A percentile compares a stretch with the other conserved stretches of the same genome.
These are phyloP conservation scores for Craterocephalus amniculus DNA, from an alignment of 2,797 vertebrate species.

Conservation along the genomic window DNA sequence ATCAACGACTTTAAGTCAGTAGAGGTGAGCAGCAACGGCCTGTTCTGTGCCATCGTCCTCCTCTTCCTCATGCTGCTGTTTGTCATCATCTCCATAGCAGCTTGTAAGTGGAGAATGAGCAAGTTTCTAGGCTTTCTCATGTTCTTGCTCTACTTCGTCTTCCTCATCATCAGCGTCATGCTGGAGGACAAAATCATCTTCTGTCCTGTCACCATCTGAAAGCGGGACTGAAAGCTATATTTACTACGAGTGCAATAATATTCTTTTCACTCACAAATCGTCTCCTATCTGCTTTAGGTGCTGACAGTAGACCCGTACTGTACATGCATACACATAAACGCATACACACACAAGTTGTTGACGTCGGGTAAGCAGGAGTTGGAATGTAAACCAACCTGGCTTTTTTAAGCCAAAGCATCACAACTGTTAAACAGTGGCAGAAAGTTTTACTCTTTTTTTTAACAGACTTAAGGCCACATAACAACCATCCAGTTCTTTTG, in stretches of 20 bases:
- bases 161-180: conserved; percentile 94
- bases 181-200: conserved; percentile 92
- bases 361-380: conserved; percentile 24
- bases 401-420: conserved; percentile 20
- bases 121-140: conserved; percentile 92
- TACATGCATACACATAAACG: conserved; percentile 17
- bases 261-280: conserved; percentile 14
- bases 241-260: conserved; percentile 27
- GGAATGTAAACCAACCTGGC: conserved; percentile 19
- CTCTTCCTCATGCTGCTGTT: conserved; percentile 99
- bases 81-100: conserved; percentile 94
- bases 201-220: conserved; percentile 92
- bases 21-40: conserved; percentile 95
- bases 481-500: conserved; percentile 16
- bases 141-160: conserved; percentile 96
- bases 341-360: conserved; percentile 15
- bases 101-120: conserved; percentile 97
- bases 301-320: conserved; percentile 19
- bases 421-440: conserved; percentile 6
- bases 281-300: conserved; percentile 25
- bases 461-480: conserved; percentile 19
- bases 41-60: conserved; percentile 98
- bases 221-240: conserved; percentile 9
- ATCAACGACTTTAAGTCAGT: conserved; percentile 85
- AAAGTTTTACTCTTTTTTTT: conserved; percentile 3